phyloP scores from a whole-genome alignment of 2,888 invertebrate genomes.

The Temnothorax unifasciatus region DNA sequence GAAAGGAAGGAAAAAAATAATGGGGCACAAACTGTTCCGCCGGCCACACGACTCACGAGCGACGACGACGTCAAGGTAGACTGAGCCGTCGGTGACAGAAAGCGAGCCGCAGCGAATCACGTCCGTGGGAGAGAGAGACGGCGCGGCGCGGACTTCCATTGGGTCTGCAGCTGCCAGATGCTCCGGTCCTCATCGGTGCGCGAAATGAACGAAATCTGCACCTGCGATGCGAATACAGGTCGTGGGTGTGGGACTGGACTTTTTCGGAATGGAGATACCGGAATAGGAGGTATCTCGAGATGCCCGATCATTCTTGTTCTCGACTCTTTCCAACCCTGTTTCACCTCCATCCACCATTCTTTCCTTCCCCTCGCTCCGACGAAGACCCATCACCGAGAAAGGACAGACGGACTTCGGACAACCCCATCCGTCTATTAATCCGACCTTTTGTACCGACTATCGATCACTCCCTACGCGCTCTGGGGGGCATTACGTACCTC shows the following conservation, averaged over 20 bases:
- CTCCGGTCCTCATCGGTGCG: conserved; percentile 67
- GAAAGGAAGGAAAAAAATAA: conserved; percentile 54
- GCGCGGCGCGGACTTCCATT: not conserved
- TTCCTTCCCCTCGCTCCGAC: not conserved
- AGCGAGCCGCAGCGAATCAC: conserved; percentile 10
- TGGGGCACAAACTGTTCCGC: conserved; percentile 50
- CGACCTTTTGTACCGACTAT: conserved; percentile 79
- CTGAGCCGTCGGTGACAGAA: conserved; percentile 45
- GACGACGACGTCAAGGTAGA: conserved; percentile 68
- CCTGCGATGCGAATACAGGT: conserved; percentile 74
- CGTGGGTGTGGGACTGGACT: conserved; percentile 39
- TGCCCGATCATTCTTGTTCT: not conserved
- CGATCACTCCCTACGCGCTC: conserved; percentile 77
- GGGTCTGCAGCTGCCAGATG: conserved; percentile 71
- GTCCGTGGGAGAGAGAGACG: conserved; percentile 18
- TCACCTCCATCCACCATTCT: not conserved
- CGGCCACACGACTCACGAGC: conserved; percentile 65
- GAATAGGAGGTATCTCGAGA: not conserved
- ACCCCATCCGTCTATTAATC: conserved; percentile 80
- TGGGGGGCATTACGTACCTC: conserved; percentile 64
- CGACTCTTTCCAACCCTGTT: not conserved
- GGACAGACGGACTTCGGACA: conserved; percentile 60
- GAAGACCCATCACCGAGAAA: conserved; percentile 47
- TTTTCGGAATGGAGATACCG: not conserved
- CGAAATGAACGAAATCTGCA: conserved; percentile 76